Conservation (phyloP, 2,888 invertebrate genomes). For the Tipula confusa region DNA sequence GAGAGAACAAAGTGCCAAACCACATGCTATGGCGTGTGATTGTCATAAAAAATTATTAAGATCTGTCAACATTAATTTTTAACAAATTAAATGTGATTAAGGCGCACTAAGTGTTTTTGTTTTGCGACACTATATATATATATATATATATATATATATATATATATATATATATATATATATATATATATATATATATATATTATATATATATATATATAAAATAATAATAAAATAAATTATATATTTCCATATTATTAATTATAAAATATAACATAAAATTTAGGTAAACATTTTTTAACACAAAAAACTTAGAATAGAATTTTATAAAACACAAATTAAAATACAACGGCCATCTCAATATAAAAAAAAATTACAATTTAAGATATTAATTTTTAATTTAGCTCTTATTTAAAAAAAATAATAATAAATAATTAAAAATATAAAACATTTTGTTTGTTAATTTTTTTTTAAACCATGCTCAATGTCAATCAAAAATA, state of each 20-base stretch:
- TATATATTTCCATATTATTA: conserved; percentile 12
- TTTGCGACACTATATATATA: too few relatives aligned
- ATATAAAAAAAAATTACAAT: background rate
- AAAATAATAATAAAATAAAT: conserved; percentile 15
- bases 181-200: background rate
- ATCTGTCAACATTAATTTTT: too few relatives aligned
- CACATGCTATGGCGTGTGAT: too few relatives aligned
- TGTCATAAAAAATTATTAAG: too few relatives aligned
- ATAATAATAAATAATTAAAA: too few relatives aligned
- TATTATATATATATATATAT: background rate
- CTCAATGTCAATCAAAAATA: conserved; percentile 12
- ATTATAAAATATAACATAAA: background rate
- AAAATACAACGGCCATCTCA: conserved; percentile 15
- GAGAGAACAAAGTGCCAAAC: too few relatives aligned
- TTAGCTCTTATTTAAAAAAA: background rate
- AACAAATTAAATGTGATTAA: too few relatives aligned
- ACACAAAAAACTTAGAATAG: background rate
- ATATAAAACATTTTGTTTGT: background rate
- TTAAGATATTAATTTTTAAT: background rate
- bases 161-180: too few relatives aligned
- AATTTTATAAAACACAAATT: conserved; percentile 25
- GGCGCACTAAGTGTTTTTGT: too few relatives aligned
- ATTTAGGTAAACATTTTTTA: conserved; percentile 3
- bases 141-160: too few relatives aligned
- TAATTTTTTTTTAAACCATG: conserved; percentile 15